Conservation (phyloP, 2,797 vertebrate species). For the Chelonia mydas region DNA sequence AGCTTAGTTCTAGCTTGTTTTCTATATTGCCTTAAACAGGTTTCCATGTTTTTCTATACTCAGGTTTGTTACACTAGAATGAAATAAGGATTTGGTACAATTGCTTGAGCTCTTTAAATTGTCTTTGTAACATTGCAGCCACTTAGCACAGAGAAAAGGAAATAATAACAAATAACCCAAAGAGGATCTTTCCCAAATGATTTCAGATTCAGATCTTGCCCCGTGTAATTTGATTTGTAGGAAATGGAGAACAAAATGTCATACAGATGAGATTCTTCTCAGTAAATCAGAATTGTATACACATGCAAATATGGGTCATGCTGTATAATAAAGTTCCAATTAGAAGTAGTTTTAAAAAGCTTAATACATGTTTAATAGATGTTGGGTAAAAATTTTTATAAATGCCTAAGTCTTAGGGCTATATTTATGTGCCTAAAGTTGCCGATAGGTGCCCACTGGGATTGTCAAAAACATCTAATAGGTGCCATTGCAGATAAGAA, state of each 20-base stretch:
- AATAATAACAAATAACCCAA: neutral
- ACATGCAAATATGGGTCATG: neutral
- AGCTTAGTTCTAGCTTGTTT: neutral
- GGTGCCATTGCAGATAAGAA: neutral
- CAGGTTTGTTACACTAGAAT: no score
- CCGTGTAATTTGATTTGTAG: constrained; percentile 28
- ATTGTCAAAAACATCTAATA: neutral
- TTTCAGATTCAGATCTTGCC: constrained; percentile 41
- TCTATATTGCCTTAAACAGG: neutral
- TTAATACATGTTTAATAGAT: neutral
- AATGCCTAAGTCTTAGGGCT: neutral
- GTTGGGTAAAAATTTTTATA: neutral
- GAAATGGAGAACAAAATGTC: constrained; percentile 1
- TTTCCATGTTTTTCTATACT: neutral
- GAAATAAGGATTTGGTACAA: no score
- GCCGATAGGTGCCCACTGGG: neutral
- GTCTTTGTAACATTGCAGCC: neutral
- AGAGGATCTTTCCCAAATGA: constrained; percentile 21
- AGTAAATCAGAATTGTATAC: constrained; percentile 1
- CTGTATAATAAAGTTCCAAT: accelerated
- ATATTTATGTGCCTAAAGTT: neutral
- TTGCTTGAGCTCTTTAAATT: neutral
- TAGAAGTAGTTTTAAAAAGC: neutral
- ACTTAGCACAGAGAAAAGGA: neutral
- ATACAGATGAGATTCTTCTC: constrained; percentile 6